Base-by-base conservation (phyloP, 2,888 invertebrate species). In the Oeneis ivallda region DNA sequence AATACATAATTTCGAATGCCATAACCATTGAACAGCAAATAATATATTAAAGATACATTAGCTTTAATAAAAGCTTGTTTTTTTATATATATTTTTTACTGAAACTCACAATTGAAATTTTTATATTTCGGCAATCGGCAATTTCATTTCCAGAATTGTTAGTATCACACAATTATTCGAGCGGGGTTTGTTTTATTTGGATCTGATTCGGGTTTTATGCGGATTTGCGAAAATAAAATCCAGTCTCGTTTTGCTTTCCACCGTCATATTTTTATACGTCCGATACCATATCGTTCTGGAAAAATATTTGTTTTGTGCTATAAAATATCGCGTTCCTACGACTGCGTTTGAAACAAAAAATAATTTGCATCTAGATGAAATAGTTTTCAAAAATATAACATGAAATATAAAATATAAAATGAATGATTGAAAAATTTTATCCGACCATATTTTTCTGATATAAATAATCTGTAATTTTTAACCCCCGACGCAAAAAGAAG, bases 201-300 rank as follows among this genome's bases (percentile, higher is more conserved):
- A 65, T 65, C 60, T 52, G 54, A 41, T 61, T 34, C 61, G 52
- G 52, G 26, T 61, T 67, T 66, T 60, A 67, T 62, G 47, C 61
- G 64, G 52, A 64, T 52, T 64, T 57, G 60, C 34, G 54, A 50
- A 67, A 61, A 67, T 61, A 59, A 52, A 62, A 62, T 65, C 54
- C 60, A 34, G 43, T 62, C 62, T 45, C 61, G 50, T 64, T 64
- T 64, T 60, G 57, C 64, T 64, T 64, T 67, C 52, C 57, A 37
- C 49, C 43, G 56, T 61, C 64, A 64, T 67, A 64, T 67, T 67
- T n/a, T 67, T 64, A 67, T 54, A 56, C 57, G 64, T 60, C 61
- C 52, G 67, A 57, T 61, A 57, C 57, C 56, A 37, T 56, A 49
- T 41, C 43, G 59, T 56, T 57, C 59, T 49, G 49, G 60, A 62